phyloP scores from a whole-genome alignment of 2,113 vertebrate species.

The Callipepla squamata region DNA sequence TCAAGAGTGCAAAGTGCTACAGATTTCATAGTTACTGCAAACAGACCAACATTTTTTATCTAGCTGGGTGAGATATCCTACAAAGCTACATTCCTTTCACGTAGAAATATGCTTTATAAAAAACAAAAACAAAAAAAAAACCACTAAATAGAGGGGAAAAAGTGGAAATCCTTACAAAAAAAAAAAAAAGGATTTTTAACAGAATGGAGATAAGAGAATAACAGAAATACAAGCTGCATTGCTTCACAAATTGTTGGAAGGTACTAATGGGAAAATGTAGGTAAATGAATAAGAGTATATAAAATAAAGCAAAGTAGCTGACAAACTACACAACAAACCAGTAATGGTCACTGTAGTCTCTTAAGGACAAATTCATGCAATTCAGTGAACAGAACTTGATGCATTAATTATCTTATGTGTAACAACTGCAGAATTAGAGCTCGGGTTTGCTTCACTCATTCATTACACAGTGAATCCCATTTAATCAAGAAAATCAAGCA shows the following conservation, averaged over 20 bases:
- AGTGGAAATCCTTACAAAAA: background rate
- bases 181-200: background rate
- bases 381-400: background rate
- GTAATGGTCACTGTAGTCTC: background rate
- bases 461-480: background rate
- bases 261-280: background rate
- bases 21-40: background rate
- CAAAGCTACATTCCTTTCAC: background rate
- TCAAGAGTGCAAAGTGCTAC: background rate
- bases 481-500: background rate
- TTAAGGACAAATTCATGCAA: background rate
- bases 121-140: background rate
- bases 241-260: background rate
- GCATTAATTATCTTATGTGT: background rate
- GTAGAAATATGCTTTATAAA: background rate
- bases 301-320: background rate
- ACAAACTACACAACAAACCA: background rate
- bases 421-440: background rate
- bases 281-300: background rate
- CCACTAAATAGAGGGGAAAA: background rate
- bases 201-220: background rate
- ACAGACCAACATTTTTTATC: background rate
- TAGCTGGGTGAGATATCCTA: background rate
- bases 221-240: background rate
- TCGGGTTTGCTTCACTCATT: background rate